These are phyloP conservation scores for Ctenopoma kingsleyae DNA, from an alignment of 2,797 vertebrate species.

Conservation along the genomic window DNA sequence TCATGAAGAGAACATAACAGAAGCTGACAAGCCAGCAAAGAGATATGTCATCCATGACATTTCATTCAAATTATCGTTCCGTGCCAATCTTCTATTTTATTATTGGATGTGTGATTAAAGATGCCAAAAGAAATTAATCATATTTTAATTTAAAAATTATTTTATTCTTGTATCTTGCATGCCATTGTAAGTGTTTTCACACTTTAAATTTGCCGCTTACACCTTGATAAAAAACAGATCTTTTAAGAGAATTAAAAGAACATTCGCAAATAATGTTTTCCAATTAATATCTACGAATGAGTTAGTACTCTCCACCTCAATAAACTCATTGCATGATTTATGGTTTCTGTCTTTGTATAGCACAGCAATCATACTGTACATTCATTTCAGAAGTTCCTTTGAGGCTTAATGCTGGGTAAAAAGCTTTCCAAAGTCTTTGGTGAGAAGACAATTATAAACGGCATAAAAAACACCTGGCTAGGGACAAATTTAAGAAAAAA, in stretches of 20 bases:
- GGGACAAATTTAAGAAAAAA: neutral
- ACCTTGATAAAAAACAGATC: slow-evolving; percentile 6
- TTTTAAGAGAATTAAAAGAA: neutral
- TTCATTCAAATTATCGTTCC: slow-evolving; percentile 48
- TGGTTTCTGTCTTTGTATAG: slow-evolving; percentile 19
- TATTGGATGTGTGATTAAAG: slow-evolving; percentile 10
- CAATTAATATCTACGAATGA: slow-evolving; percentile 13
- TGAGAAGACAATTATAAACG: neutral
- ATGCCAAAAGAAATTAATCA: neutral
- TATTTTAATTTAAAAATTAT: neutral
- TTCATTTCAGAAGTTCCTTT: slow-evolving; percentile 13
- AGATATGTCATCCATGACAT: slow-evolving; percentile 43
- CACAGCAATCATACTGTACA: neutral
- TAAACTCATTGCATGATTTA: neutral
- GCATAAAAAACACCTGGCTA: slow-evolving; percentile 3
- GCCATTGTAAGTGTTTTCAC: neutral
- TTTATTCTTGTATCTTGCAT: neutral
- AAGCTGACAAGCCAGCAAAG: slow-evolving; percentile 53
- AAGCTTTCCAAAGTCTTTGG: slow-evolving; percentile 19
- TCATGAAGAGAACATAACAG: slow-evolving; percentile 35
- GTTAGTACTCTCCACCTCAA: neutral
- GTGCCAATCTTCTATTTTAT: slow-evolving; percentile 17
- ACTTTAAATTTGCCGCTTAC: neutral
- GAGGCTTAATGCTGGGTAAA: slow-evolving; percentile 11
- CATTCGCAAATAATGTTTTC: slow-evolving; percentile 6